Base-by-base conservation (phyloP, 2,888 invertebrate genomes). In the Clistopyga incitator region DNA sequence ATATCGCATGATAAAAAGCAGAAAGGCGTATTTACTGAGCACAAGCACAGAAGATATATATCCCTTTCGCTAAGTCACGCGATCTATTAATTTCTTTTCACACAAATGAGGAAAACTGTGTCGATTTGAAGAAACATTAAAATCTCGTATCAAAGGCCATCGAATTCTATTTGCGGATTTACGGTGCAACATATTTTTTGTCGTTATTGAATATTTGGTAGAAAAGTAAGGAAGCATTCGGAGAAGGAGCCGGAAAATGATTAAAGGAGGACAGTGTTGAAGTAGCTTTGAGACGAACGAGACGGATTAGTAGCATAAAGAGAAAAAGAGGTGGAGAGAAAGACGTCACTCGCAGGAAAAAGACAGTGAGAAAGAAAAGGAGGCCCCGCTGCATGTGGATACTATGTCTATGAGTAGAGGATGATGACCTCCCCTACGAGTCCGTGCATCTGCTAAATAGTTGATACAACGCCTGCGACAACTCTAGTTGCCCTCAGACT, bases 391-490 rank as follows among this genome's bases (percentile, higher is more conserved):
- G 71, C 67, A 85, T 68, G 75, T 25, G 59, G 78, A 81, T 86
- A 81, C 78, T 86, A 82, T 77, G 86, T 76, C 84, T 88, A 81
- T 83, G 88, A 84, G 87, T 86, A 81, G 88, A 89, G 91, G 90
- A 90, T 91, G 89, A 90, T 88, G 90, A 91, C 90, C 90, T 90
- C 88, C 88, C 89, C 82, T 88, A 85, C 85, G 86, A 87, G 87
- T 85, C 85, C 85, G 79, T 87, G 86, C 88, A 89, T 90, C 91
- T 90, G 89, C 88, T 91, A 90, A 90, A 91, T 90, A 90, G 89
- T 90, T 88, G 90, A 87, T 77, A 89, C 90, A 86, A 80, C 78
- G 85, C 87, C 86, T 88, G 86, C 84, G 81, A 86, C 83, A 82
- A 88, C 87, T 89, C 88, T 90, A 91, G 91, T 91, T 87, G 87